Base-by-base conservation (phyloP, 92 coral and sea anemone species). In the Bergia sp. region DNA sequence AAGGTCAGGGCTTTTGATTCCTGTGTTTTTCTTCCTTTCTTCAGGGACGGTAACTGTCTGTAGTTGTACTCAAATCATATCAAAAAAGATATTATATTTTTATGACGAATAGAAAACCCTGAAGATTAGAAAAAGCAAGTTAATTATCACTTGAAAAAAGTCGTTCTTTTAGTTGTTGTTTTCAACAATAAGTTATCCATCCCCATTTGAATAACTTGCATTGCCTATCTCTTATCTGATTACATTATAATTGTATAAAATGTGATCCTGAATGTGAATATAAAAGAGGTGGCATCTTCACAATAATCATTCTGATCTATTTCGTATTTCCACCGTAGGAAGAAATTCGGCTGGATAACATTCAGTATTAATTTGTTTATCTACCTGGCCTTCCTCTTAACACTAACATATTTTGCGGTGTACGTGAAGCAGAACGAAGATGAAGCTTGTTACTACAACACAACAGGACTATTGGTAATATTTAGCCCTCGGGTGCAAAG, bases 311-410 rank as follows among this genome's bases (percentile, higher is more conserved):
- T 20, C 4, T 73, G 5, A 13, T 7, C 37, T 73, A 39, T 15
- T 37, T 29, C 16, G 1, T 36, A 10, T 37, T 73, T 73, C 37
- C 42, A 3, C 42, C 10, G 5, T 23, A 95, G 98, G 98, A 93
- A 90, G 87, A 93, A 92, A 64, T 95, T 95, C 66, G 98, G 98
- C 7, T 95, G 96, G 98, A 89, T 92, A 55, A 94, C 95, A 7
- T 95, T 95, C 86, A 79, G 90, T 64, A 37, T 92, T 36, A 95
- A 95, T 53, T 82, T 95, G 73, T 89, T 88, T 5, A 39, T 95
- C 64, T 95, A 95, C 80, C 82, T 95, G 89, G 88, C 94, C n/a
- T 95, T 95, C 55, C 86, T 95, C 15, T 37, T 92, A 66, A 94
- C 97, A 8, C 94, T 95, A 49, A 95, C 98, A 0, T 73, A 86